Evolutionary conservation across 2,797 vertebrate species (phyloP).

Genomic region (Mionectes olivaceus): DNA sequence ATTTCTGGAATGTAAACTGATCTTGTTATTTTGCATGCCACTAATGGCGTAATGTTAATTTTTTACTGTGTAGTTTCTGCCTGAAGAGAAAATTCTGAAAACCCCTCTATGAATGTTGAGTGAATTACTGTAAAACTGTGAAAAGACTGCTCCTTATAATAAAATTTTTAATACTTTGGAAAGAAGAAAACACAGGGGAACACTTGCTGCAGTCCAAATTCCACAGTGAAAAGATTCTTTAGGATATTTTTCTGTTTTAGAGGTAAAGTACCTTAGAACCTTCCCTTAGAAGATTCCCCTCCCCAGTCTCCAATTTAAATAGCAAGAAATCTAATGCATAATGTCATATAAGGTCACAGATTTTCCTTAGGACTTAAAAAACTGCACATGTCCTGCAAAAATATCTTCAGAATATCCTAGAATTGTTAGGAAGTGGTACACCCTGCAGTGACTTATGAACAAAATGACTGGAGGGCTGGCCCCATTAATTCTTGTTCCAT

Average conservation of each 20-base stretch:
- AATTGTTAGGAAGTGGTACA: neutral
- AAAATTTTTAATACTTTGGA: neutral
- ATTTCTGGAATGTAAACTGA: neutral
- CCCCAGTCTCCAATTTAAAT: neutral
- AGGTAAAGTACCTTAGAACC: neutral
- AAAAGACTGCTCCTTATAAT: neutral
- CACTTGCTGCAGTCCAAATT: neutral
- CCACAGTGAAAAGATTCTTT: neutral
- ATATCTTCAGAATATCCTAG: neutral
- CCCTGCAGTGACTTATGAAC: neutral
- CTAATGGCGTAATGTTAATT: neutral
- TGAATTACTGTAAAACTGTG: neutral
- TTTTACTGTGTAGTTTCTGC: neutral
- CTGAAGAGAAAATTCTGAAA: neutral
- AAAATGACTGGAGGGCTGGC: neutral
- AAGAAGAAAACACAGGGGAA: neutral
- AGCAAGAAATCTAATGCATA: neutral
- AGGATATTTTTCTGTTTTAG: neutral
- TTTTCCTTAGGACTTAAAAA: neutral
- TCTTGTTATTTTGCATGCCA: neutral
- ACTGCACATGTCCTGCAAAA: neutral
- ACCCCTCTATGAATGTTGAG: neutral
- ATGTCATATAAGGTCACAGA: neutral
- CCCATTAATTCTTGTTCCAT: neutral
- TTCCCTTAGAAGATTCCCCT: neutral